A percentile compares a stretch with the other conserved stretches of the same genome.
phyloP scores from a whole-genome alignment of 2,888 invertebrate species.

The Syrphus vitripennis region DNA sequence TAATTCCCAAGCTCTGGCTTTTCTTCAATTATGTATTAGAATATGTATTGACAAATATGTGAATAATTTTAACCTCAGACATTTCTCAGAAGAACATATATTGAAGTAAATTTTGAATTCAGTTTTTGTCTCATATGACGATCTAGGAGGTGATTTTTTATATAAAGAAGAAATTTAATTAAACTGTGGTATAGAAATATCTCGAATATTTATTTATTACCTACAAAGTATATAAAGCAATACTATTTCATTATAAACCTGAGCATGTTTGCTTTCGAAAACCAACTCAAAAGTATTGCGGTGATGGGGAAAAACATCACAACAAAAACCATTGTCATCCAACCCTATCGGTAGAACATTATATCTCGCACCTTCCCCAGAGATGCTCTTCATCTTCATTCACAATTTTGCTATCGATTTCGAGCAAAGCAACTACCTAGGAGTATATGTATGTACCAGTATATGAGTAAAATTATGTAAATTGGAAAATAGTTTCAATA shows the following conservation, averaged over 20 bases:
- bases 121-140: not conserved
- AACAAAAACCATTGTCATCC: not conserved
- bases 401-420: slow-evolving; percentile 53
- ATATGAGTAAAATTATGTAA: slow-evolving; percentile 55
- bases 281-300: not conserved
- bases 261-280: not conserved
- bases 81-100: not conserved
- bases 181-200: not conserved
- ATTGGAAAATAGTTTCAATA: slow-evolving; percentile 56
- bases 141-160: not conserved
- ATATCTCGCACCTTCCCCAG: not conserved
- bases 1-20: not conserved
- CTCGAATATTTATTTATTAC: no score
- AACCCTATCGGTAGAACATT: not conserved
- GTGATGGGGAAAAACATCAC: not conserved
- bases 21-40: no score
- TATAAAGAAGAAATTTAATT: not conserved
- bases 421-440: slow-evolving; percentile 12
- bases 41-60: no score
- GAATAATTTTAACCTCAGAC: no score
- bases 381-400: slow-evolving; percentile 4
- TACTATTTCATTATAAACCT: not conserved
- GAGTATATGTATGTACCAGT: no score
- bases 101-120: not conserved
- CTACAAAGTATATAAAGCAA: no score